Evolutionary conservation across 1,140 invertebrate species (phyloP).

Genomic region (Pseudomyrmex gracilis): DNA sequence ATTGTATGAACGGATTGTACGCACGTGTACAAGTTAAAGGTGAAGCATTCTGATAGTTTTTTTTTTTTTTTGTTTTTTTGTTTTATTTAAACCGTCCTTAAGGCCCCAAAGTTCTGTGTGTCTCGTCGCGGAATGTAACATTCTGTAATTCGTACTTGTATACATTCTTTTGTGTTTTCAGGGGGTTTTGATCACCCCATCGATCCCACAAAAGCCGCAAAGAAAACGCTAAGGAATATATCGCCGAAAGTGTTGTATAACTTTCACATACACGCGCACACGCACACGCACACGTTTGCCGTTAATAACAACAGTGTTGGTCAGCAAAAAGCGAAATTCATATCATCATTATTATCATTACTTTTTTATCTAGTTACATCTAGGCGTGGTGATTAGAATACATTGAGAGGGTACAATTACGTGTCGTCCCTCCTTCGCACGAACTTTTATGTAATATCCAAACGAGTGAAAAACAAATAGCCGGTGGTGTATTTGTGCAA

Average conservation of each 20-base stretch:
- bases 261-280: not conserved
- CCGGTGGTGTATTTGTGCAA: no score
- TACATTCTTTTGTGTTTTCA: conserved; percentile 25
- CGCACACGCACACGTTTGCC: no score
- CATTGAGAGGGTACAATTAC: conserved; percentile 48
- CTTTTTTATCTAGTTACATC: conserved; percentile 19
- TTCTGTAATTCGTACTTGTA: conserved; percentile 22
- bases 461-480: conserved; percentile 42
- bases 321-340: conserved; percentile 33
- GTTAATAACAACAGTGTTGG: no score
- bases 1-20: not conserved
- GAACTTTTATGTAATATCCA: conserved; percentile 31
- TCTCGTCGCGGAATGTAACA: conserved; percentile 43
- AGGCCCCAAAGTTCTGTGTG: conserved; percentile 50
- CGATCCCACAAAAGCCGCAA: not conserved
- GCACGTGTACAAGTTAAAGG: not conserved
- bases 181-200: not conserved
- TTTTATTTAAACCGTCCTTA: conserved; percentile 47
- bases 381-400: conserved; percentile 29
- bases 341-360: conserved; percentile 15
- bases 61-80: not conserved
- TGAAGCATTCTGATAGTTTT: conserved; percentile 1
- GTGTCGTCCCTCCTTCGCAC: conserved; percentile 41
- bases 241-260: conserved; percentile 5
- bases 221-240: not conserved